Conservation (phyloP, 2,888 invertebrate species). For the Merodon equestris region DNA sequence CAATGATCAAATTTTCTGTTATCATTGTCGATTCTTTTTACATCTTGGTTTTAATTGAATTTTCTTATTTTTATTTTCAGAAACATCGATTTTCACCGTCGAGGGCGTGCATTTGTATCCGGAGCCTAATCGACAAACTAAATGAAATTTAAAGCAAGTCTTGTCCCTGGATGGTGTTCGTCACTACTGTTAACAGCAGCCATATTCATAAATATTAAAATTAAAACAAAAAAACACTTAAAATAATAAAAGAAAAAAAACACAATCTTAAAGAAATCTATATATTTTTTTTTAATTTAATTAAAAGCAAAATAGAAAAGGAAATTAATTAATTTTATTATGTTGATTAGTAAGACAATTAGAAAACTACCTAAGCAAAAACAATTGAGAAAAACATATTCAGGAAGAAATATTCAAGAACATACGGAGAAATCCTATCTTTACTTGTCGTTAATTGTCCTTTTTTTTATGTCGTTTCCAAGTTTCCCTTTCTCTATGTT, state of each 20-base stretch:
- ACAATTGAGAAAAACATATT: not conserved
- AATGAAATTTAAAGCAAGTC: slow-evolving; percentile 80
- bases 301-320: slow-evolving; percentile 44
- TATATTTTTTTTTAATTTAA: slow-evolving; percentile 67
- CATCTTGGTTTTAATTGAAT: not conserved
- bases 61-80: slow-evolving; percentile 82
- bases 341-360: slow-evolving; percentile 34
- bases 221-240: slow-evolving; percentile 32
- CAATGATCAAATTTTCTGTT: no score
- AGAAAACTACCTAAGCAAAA: slow-evolving; percentile 1
- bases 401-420: no score
- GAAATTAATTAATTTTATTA: slow-evolving; percentile 44
- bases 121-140: slow-evolving; percentile 82
- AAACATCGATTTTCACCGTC: slow-evolving; percentile 96
- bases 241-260: slow-evolving; percentile 42
- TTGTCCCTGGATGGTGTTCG: slow-evolving; percentile 79
- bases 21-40: no score
- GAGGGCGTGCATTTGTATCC: slow-evolving; percentile 93
- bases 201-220: slow-evolving; percentile 67
- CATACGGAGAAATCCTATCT: no score
- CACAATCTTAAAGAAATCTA: no score
- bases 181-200: slow-evolving; percentile 78
- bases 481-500: slow-evolving; percentile 10
- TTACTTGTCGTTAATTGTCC: no score
- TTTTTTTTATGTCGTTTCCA: no score